phyloP scores from a whole-genome alignment of 2,888 invertebrate species.

The Tiliacea aurago region DNA sequence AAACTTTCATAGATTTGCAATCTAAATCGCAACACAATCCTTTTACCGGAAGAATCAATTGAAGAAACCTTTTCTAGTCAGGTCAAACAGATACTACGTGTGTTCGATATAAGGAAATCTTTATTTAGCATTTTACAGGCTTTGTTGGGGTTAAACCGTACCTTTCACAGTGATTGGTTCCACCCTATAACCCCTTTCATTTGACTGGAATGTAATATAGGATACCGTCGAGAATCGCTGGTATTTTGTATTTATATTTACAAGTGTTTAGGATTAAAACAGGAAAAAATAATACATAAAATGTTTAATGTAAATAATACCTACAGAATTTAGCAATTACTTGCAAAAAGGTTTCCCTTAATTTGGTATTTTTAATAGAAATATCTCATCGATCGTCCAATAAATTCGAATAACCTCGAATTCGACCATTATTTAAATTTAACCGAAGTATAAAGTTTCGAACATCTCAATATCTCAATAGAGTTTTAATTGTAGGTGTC shows the following conservation, averaged over 20 bases:
- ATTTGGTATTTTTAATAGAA: no score
- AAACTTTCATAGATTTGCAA: conserved; percentile 36
- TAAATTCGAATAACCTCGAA: neutral
- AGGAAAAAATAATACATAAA: neutral
- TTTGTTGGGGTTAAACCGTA: conserved; percentile 75
- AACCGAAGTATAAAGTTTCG: neutral
- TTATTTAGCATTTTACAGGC: conserved; percentile 75
- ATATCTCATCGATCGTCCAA: neutral
- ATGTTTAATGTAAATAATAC: neutral
- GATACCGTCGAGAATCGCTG: conserved; percentile 28
- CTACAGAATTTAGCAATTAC: no score
- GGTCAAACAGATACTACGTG: conserved; percentile 63
- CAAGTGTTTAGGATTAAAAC: neutral
- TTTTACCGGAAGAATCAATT: conserved; percentile 62
- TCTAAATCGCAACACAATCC: conserved; percentile 54
- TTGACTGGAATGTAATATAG: conserved; percentile 54
- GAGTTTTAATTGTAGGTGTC: neutral
- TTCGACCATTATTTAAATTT: neutral
- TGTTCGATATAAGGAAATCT: conserved; percentile 72
- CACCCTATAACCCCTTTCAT: conserved; percentile 68
- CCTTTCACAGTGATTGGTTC: conserved; percentile 83
- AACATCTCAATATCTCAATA: neutral
- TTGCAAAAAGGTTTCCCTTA: no score
- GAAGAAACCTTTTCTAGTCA: conserved; percentile 50
- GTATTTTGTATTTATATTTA: conserved; percentile 22